Evolutionary conservation across 2,888 invertebrate species (phyloP).

Genomic region (Cephus pulcher): DNA sequence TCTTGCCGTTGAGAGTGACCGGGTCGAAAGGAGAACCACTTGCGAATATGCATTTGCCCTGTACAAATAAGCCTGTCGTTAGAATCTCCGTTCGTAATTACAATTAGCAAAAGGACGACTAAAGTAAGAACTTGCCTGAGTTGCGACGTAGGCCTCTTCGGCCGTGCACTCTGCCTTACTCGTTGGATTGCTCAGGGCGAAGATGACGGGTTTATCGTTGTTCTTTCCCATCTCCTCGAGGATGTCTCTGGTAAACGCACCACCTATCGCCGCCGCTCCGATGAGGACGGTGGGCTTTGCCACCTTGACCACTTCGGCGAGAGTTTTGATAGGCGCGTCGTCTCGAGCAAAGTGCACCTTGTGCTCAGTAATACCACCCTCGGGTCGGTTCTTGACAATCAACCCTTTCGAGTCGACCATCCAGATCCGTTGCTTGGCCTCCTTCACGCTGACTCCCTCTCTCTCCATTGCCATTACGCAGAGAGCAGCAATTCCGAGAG

Average conservation of each 20-base stretch:
- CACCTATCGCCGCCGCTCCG: slow-evolving; percentile 93
- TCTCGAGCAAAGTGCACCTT: slow-evolving; percentile 86
- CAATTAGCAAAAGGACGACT: slow-evolving; percentile 10
- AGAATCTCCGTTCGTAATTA: slow-evolving; percentile 8
- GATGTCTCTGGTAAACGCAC: slow-evolving; percentile 92
- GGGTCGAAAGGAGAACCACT: slow-evolving; percentile 97
- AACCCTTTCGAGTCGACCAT: slow-evolving; percentile 97
- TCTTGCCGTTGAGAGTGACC: slow-evolving; percentile 83
- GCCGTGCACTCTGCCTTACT: slow-evolving; percentile 99
- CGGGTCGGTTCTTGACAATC: slow-evolving; percentile 87
- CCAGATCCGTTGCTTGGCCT: slow-evolving; percentile 88
- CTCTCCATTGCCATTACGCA: slow-evolving; percentile 92
- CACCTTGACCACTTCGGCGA: slow-evolving; percentile 83
- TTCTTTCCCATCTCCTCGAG: slow-evolving; percentile 86
- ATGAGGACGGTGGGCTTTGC: slow-evolving; percentile 92
- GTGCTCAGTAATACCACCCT: slow-evolving; percentile 83
- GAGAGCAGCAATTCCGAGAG: slow-evolving; percentile 92
- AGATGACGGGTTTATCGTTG: slow-evolving; percentile 91
- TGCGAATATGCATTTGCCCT: slow-evolving; percentile 94
- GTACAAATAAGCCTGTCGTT: slow-evolving; percentile 31
- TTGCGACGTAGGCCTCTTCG: slow-evolving; percentile 91
- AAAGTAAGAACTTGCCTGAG: slow-evolving; percentile 73
- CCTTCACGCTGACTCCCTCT: slow-evolving; percentile 81
- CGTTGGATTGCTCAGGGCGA: slow-evolving; percentile 98
- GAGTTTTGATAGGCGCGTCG: slow-evolving; percentile 79